Conservation (phyloP, 2,797 vertebrate species). For the Thaleichthys pacificus region DNA sequence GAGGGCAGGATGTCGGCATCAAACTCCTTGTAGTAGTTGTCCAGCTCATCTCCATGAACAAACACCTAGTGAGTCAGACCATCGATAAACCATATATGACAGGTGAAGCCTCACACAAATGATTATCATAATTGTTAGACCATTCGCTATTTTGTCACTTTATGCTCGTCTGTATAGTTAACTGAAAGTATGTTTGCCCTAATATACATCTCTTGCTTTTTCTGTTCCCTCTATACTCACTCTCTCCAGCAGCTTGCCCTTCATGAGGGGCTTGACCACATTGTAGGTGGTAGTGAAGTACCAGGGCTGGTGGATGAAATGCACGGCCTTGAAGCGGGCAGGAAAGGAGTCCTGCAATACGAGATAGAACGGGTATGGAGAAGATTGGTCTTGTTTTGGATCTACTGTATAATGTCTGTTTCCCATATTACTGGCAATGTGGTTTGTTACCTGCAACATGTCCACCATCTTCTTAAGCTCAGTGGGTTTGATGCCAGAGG, state of each 20-base stretch:
- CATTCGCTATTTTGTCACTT: background rate
- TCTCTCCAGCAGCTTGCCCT: slow-evolving; percentile 93
- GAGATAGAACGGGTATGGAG: background rate
- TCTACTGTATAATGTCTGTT: background rate
- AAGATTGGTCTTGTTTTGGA: background rate
- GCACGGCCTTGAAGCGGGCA: slow-evolving; percentile 94
- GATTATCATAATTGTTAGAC: background rate
- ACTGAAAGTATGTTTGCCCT: too few species aligned
- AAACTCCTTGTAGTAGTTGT: slow-evolving; percentile 91
- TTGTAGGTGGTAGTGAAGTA: slow-evolving; percentile 99
- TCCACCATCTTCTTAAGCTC: slow-evolving; percentile 99
- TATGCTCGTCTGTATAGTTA: too few species aligned
- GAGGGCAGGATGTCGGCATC: slow-evolving; percentile 89
- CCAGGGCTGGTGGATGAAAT: slow-evolving; percentile 99
- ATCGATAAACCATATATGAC: background rate
- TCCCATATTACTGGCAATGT: background rate
- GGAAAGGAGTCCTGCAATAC: slow-evolving; percentile 92
- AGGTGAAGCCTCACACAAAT: background rate
- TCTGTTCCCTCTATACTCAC: slow-evolving; percentile 71
- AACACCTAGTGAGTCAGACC: slow-evolving; percentile 80
- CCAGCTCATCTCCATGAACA: slow-evolving; percentile 93
- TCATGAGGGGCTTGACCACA: slow-evolving; percentile 93
- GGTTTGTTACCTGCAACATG: slow-evolving; percentile 90
- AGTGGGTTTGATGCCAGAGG: slow-evolving; percentile 88
- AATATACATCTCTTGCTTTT: too few species aligned